These are phyloP conservation scores for Epizoanthus fatuus DNA, from an alignment of 92 coral and sea anemone genomes.

Conservation along the genomic window DNA sequence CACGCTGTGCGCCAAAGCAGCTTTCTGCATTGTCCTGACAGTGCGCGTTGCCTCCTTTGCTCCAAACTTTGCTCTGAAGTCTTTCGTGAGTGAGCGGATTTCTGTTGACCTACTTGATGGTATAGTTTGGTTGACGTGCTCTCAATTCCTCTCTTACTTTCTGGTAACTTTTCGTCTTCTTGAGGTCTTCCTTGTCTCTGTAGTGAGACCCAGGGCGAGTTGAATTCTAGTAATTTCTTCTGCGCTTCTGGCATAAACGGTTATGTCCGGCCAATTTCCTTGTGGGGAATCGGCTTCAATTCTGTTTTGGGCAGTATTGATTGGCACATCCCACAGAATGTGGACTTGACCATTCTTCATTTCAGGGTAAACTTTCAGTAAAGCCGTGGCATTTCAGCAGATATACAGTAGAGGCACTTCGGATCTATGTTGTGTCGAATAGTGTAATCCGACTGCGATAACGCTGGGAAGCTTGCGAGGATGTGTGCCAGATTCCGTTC, in stretches of 20 bases:
- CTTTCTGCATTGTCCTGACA: too few relatives aligned
- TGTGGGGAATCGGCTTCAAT: background rate
- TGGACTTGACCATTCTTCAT: background rate
- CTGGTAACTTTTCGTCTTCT: background rate
- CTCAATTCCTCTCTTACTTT: background rate
- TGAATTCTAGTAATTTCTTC: constrained; percentile 6
- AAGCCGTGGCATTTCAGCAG: too few relatives aligned
- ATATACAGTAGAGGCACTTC: too few relatives aligned
- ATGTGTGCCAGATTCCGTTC: too few relatives aligned
- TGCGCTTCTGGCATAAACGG: constrained; percentile 8
- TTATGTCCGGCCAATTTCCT: constrained; percentile 6
- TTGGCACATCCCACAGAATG: background rate
- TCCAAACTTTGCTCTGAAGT: background rate
- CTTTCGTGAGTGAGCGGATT: background rate
- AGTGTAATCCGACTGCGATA: too few relatives aligned
- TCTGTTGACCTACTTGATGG: background rate
- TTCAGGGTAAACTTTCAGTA: background rate
- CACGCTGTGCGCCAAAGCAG: too few relatives aligned
- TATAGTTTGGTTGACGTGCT: background rate
- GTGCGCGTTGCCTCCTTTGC: background rate
- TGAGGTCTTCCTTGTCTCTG: background rate
- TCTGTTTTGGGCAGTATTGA: constrained; percentile 1
- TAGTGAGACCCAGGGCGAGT: background rate
- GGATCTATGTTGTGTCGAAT: too few relatives aligned
- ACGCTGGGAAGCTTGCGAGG: too few relatives aligned